Evolutionary conservation across 2,113 vertebrate species (phyloP), one percentile per base, ranked within the genome.

Genomic region (Barbus barbus): DNA sequence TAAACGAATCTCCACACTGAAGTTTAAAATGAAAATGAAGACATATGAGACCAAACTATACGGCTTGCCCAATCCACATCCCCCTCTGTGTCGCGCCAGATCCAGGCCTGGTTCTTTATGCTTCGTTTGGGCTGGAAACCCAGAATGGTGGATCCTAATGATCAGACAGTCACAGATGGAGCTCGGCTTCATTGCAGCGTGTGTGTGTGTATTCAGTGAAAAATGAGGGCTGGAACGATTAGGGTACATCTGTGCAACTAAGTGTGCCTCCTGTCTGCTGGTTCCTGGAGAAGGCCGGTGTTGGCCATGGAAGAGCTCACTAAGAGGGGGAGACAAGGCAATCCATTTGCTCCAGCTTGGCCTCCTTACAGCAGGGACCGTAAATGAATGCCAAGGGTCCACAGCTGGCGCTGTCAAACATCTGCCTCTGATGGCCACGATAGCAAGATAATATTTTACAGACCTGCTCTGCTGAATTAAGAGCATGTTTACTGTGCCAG

Each of bases 321-420:
- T 51, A 71, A 60, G 58, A 71, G 56, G 36, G 58, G 44, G n/a
- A 74, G 81, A 78, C 65, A 69, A 73, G 53, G 78, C 92, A 93
- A 93, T 93, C 93, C 94, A 93, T 90, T 92, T 91, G 89, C 88
- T 86, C 81, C 87, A 89, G 89, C 90, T 87, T 77, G 83, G 84
- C 88, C 90, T 92, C 84, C 67, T 80, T 85, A 75, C 90, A 90
- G 92, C 90, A 87, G 79, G 86, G 83, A 82, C 84, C 80, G 84
- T 91, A 85, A 90, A 89, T 91, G 90, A 90, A 88, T 88, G 89
- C 83, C 71, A 83, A 82, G 79, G 89, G 90, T 83, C 89, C 51
- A 48, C 87, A 86, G 63, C 78, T 69, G 84, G 56, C 16, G 46
- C 69, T 84, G 88, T 71, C 31, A 81, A 75, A 69, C 83, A 84